phyloP scores from a whole-genome alignment of 2,888 invertebrate genomes.

The Ceratothoa steindachneri region DNA sequence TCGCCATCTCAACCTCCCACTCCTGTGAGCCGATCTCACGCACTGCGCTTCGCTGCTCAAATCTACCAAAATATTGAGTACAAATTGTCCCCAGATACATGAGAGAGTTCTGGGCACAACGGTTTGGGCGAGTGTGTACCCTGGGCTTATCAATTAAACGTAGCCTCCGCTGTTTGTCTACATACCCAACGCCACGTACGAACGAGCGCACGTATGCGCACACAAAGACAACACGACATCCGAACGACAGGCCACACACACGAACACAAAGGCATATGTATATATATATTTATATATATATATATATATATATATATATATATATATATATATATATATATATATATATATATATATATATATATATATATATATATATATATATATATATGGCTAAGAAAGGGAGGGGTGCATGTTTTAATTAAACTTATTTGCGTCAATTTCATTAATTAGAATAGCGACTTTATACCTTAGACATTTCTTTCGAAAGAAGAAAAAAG shows the following conservation, averaged over 20 bases:
- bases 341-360: not conserved
- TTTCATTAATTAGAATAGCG: too few relatives aligned
- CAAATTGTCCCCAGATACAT: not conserved
- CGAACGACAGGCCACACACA: not conserved
- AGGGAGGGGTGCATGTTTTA: too few relatives aligned
- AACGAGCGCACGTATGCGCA: not conserved
- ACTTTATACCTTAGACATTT: too few relatives aligned
- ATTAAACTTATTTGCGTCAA: too few relatives aligned
- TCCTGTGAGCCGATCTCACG: too few relatives aligned
- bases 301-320: constrained; percentile 17
- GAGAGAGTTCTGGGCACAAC: too few relatives aligned
- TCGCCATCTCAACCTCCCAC: too few relatives aligned
- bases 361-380: not conserved
- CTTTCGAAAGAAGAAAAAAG: too few relatives aligned
- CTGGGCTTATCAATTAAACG: too few relatives aligned
- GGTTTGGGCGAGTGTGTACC: too few relatives aligned
- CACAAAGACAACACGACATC: not conserved
- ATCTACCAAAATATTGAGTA: not conserved
- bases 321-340: not conserved
- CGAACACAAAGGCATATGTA: not conserved
- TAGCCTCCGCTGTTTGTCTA: too few relatives aligned
- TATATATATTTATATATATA: constrained; percentile 15
- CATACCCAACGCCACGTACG: not conserved
- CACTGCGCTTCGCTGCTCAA: too few relatives aligned
- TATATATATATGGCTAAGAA: not conserved